A percentile compares a stretch with the other conserved stretches of the same genome.
Conservation (phyloP, 2,113 vertebrate genomes). For the Ciconia maguari region DNA sequence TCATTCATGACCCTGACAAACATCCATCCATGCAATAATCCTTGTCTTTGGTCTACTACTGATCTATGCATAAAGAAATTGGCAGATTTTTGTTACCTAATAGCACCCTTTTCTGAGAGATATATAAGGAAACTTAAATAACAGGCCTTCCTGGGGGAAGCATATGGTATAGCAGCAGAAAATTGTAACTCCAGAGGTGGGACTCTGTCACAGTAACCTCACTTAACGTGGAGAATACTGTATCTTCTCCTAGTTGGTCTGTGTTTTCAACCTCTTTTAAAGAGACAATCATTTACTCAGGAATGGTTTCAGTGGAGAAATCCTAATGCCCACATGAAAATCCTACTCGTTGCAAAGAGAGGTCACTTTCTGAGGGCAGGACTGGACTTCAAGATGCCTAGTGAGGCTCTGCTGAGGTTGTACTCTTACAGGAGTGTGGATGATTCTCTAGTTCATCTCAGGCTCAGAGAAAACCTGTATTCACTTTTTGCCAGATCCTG, state of each 20-base stretch:
- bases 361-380: neutral
- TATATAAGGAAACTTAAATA: neutral
- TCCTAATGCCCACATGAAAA: neutral
- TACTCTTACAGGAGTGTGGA: neutral
- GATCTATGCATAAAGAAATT: neutral
- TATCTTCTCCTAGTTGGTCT: neutral
- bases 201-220: neutral
- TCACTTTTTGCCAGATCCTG: neutral
- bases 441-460: neutral
- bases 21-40: neutral
- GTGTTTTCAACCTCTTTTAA: neutral
- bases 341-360: neutral
- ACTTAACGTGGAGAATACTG: neutral
- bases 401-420: neutral
- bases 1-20: neutral
- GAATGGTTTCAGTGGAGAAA: neutral
- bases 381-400: neutral
- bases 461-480: neutral
- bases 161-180: neutral
- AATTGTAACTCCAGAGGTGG: neutral
- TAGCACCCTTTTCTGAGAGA: neutral
- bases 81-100: conserved; percentile 12
- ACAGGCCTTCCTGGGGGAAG: neutral
- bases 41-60: neutral
- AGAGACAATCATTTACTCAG: neutral